A percentile compares a stretch with the other conserved stretches of the same genome.
Conservation (phyloP, 2,888 invertebrate genomes). For the Diarsia dahlii region DNA sequence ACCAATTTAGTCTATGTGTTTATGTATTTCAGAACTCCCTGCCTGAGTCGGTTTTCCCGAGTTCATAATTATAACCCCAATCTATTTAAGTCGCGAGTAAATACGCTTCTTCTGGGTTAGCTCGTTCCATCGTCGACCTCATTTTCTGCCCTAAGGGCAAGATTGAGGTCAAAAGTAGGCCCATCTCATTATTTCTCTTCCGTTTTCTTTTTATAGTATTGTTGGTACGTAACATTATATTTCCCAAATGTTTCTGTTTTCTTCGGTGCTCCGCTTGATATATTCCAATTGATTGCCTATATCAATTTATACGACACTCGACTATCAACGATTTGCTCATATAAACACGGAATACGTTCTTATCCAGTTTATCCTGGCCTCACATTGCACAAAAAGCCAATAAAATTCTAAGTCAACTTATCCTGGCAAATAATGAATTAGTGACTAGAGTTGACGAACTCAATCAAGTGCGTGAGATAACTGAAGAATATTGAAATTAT, state of each 20-base stretch:
- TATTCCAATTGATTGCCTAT: slow-evolving; percentile 37
- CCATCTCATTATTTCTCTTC: no score
- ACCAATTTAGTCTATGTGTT: no score
- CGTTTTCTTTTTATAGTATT: no score
- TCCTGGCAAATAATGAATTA: neutral
- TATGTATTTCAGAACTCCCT: no score
- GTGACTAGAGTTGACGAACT: slow-evolving; percentile 12
- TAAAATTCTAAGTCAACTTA: neutral
- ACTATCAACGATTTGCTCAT: neutral
- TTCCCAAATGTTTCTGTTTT: neutral
- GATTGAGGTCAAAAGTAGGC: no score
- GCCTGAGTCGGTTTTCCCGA: no score
- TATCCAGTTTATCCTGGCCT: neutral
- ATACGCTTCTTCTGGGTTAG: no score
- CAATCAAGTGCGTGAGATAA: slow-evolving; percentile 21
- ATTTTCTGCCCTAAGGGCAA: no score
- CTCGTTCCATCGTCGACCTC: no score
- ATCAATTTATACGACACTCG: slow-evolving; percentile 27
- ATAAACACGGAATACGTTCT: neutral
- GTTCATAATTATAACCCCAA: no score
- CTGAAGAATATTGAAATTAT: slow-evolving; percentile 26
- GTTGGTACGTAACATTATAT: neutral
- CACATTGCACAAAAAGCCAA: neutral
- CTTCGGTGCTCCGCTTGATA: neutral
- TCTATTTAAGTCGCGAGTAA: no score